A percentile compares a stretch with the other conserved stretches of the same genome.
Evolutionary conservation across 2,113 vertebrate genomes (phyloP).

Genomic region (Tachysurus fulvidraco): DNA sequence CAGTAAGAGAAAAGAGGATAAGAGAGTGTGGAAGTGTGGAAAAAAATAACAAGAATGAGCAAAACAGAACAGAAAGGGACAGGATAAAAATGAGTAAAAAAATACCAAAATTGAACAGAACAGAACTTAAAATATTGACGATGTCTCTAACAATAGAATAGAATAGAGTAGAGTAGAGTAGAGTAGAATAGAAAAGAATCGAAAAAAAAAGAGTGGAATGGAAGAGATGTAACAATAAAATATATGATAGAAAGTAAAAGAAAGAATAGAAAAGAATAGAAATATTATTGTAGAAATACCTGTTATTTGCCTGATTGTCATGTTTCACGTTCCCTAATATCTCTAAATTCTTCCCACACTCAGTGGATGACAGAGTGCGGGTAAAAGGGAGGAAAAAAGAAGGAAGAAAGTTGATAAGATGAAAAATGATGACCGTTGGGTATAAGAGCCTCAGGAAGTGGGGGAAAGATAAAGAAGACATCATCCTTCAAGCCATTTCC

Average conservation of each 20-base stretch:
- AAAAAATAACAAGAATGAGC: not conserved
- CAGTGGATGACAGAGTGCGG: not conserved
- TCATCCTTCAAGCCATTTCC: slow-evolving; percentile 48
- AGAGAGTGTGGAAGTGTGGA: no score
- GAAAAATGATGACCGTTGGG: slow-evolving; percentile 12
- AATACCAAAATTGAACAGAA: not conserved
- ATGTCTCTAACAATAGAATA: not conserved
- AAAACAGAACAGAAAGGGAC: not conserved
- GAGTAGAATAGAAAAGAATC: no score
- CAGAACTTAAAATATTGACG: no score
- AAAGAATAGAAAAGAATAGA: not conserved
- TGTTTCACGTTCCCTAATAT: not conserved
- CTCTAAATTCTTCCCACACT: not conserved
- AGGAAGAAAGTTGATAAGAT: slow-evolving; percentile 26
- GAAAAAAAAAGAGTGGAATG: not conserved
- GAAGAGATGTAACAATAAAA: not conserved
- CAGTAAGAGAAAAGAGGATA: not conserved
- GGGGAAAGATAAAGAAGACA: slow-evolving; percentile 34
- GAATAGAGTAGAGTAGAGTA: not conserved
- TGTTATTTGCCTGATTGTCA: not conserved
- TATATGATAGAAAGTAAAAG: not conserved
- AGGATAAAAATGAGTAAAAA: not conserved
- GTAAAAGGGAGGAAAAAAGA: not conserved
- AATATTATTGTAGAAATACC: not conserved
- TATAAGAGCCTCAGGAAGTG: slow-evolving; percentile 14